Evolutionary conservation across 2,113 vertebrate genomes (phyloP).

Genomic region (Elgaria multicarinata): DNA sequence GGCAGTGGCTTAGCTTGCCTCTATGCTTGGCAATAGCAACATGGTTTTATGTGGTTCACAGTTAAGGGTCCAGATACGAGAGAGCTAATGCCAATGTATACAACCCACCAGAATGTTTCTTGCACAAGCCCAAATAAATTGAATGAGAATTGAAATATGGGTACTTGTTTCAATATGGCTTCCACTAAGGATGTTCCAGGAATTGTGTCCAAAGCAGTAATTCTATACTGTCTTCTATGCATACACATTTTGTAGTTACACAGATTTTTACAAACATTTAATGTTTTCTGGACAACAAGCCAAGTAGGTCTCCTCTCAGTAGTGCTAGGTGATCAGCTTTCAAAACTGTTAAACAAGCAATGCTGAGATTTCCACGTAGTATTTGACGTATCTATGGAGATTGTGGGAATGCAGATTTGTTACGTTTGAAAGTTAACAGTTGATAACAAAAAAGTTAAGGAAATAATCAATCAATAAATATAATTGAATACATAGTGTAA

Average conservation of each 20-base stretch:
- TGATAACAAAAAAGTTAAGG: too few relatives aligned
- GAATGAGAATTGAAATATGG: not conserved
- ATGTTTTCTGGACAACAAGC: constrained; percentile 25
- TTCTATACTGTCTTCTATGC: constrained; percentile 8
- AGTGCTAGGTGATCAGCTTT: constrained; percentile 10
- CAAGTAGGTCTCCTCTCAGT: not conserved
- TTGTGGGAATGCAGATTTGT: not conserved
- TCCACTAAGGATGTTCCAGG: too few relatives aligned
- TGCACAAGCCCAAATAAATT: not conserved
- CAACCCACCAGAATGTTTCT: not conserved
- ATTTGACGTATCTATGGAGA: not conserved
- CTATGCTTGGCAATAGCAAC: not conserved
- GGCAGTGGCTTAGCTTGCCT: too few relatives aligned
- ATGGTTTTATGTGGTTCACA: not conserved
- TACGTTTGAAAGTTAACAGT: not conserved
- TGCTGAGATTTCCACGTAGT: not conserved
- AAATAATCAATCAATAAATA: too few relatives aligned
- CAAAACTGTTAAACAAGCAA: constrained; percentile 18
- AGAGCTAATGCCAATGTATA: constrained; percentile 23
- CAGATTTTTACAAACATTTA: not conserved
- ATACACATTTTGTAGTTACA: not conserved
- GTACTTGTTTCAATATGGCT: not conserved
- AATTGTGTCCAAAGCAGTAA: constrained; percentile 20
- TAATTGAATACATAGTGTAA: too few relatives aligned
- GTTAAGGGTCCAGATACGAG: not conserved